phyloP scores from a whole-genome alignment of 1,140 invertebrate species.

The Laodelphax striatellus region DNA sequence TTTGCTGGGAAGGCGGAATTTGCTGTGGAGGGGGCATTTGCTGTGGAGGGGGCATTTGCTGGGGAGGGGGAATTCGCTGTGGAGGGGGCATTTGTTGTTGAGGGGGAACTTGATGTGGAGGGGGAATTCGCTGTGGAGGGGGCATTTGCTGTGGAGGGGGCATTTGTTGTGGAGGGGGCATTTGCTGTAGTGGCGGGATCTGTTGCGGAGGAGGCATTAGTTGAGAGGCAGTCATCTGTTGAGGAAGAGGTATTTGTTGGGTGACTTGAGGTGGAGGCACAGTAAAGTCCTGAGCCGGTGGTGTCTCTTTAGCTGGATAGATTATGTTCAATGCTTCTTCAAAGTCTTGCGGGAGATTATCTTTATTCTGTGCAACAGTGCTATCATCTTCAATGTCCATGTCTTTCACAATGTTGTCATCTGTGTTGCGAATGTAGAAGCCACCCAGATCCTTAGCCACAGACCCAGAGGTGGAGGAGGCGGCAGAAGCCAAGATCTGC shows the following conservation, averaged over 20 bases:
- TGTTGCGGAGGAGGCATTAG: not conserved
- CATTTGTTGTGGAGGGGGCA: not conserved
- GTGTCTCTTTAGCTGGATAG: not conserved
- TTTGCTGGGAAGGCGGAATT: not conserved
- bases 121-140: not conserved
- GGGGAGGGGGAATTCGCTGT: not conserved
- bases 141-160: not conserved
- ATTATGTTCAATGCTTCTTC: constrained; percentile 1
- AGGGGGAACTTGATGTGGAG: no score
- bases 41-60: not conserved
- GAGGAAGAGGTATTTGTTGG: no score
- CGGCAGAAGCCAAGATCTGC: not conserved
- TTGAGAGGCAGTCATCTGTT: not conserved
- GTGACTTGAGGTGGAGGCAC: no score
- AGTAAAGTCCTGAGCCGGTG: not conserved
- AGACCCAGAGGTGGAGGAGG: not conserved
- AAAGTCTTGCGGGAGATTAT: constrained; percentile 1
- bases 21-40: not conserved
- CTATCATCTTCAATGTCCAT: constrained; percentile 2
- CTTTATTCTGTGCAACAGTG: not conserved
- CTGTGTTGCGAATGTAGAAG: not conserved
- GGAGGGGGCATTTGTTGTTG: not conserved
- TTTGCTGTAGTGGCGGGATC: not conserved
- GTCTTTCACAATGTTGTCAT: not conserved
- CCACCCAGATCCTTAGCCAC: no score